Percentiles rank a stretch among this genome's conserved stretches.
Evolutionary conservation across 2,888 invertebrate species (phyloP).

Genomic region (Epirrhoe tristata): DNA sequence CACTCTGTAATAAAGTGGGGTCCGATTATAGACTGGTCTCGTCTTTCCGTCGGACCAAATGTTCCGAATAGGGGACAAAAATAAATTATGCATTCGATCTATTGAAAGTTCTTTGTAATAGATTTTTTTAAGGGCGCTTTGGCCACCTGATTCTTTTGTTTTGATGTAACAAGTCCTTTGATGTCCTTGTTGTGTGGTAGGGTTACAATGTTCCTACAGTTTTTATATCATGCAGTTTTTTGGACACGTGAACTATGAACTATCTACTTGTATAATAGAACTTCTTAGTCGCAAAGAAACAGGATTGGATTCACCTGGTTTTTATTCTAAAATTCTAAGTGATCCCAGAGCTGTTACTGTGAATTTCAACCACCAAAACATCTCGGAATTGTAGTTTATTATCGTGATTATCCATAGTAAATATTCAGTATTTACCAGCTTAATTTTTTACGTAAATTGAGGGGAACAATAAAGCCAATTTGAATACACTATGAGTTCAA

Average conservation of each 20-base stretch:
- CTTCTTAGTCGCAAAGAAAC: no score
- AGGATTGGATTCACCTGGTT: no score
- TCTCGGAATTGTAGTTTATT: no score
- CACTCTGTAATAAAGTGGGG: constrained; percentile 73
- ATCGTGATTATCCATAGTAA: no score
- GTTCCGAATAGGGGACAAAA: constrained; percentile 65
- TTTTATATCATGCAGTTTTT: not conserved
- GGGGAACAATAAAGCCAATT: constrained; percentile 5
- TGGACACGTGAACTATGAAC: no score
- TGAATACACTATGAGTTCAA: not conserved
- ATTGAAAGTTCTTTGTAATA: constrained; percentile 78
- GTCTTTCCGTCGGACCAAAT: constrained; percentile 79
- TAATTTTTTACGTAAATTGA: not conserved
- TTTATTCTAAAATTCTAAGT: no score
- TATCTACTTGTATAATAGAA: no score
- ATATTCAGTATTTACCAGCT: no score
- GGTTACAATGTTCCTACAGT: constrained; percentile 25
- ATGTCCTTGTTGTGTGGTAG: constrained; percentile 33
- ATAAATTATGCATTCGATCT: constrained; percentile 81
- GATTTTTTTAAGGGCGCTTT: constrained; percentile 65
- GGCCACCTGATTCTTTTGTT: constrained; percentile 67
- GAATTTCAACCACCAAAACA: no score
- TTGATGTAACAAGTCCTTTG: constrained; percentile 47
- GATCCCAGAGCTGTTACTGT: no score
- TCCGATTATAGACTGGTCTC: constrained; percentile 77